These are phyloP conservation scores for Empidonax alnorum DNA, from an alignment of 2,113 vertebrate species.

Conservation along the genomic window DNA sequence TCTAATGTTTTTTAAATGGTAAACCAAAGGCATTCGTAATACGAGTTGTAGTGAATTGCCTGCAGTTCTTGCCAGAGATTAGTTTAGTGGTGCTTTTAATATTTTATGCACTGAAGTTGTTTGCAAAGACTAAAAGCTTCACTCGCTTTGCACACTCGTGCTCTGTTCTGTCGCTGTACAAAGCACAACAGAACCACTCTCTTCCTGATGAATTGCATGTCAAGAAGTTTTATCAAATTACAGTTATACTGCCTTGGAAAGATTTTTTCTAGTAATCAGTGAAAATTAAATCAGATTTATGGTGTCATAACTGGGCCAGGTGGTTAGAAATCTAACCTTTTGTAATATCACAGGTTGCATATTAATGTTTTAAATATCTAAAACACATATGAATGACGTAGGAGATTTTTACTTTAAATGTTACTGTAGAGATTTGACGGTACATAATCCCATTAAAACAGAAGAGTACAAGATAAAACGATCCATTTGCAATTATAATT, in stretches of 20 bases:
- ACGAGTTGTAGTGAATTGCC: conserved; percentile 8
- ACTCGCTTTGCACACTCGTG: background rate
- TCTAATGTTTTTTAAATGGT: conserved; percentile 64
- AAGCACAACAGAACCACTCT: background rate
- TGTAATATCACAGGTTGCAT: background rate
- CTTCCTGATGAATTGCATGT: background rate
- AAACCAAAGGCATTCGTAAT: conserved; percentile 54
- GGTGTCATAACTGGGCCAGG: background rate
- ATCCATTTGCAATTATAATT: conserved; percentile 51
- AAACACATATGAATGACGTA: background rate
- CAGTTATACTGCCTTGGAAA: background rate
- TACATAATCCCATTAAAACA: conserved; percentile 48
- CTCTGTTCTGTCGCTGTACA: background rate
- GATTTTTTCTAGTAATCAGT: conserved; percentile 23
- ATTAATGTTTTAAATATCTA: conserved; percentile 37
- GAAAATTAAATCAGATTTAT: background rate
- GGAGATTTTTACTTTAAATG: conserved; percentile 48
- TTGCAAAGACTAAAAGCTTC: conserved; percentile 37
- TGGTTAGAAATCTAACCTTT: conserved; percentile 43
- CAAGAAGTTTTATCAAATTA: conserved; percentile 3
- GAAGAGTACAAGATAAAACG: background rate
- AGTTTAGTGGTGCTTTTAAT: conserved; percentile 58
- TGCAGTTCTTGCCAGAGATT: conserved; percentile 36
- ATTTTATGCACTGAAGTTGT: conserved; percentile 47
- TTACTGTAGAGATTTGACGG: background rate